These are phyloP conservation scores for Acanthornis magna DNA, from an alignment of 2,797 vertebrate species.

Conservation along the genomic window DNA sequence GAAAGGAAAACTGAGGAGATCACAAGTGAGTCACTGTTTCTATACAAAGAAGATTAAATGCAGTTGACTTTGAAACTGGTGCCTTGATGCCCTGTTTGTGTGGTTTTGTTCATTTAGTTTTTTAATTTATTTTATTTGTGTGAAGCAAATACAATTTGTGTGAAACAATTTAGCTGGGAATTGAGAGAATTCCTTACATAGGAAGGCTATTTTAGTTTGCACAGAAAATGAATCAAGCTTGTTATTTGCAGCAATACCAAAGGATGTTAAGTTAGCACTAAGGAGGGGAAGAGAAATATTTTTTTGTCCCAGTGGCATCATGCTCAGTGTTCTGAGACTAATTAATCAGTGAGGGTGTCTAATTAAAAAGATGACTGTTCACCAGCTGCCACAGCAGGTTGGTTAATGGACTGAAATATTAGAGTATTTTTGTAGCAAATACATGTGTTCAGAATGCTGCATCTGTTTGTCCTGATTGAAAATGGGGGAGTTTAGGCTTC, in stretches of 20 bases:
- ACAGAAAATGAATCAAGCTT: slow-evolving; percentile 22
- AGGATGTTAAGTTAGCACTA: not conserved
- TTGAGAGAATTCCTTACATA: not conserved
- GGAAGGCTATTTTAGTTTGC: not conserved
- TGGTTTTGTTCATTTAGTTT: not conserved
- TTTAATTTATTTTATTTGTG: not conserved
- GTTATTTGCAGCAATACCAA: slow-evolving; percentile 1
- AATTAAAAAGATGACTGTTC: slow-evolving; percentile 74
- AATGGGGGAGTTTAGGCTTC: not conserved
- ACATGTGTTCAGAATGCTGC: slow-evolving; percentile 4
- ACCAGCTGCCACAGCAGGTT: slow-evolving; percentile 62
- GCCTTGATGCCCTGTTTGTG: not conserved
- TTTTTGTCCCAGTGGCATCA: slow-evolving; percentile 16
- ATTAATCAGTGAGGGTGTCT: slow-evolving; percentile 72
- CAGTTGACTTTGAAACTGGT: not conserved
- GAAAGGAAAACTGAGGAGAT: not conserved
- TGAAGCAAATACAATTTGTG: not conserved
- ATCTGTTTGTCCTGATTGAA: not conserved
- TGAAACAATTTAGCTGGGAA: not conserved
- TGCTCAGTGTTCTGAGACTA: slow-evolving; percentile 68
- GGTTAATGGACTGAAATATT: slow-evolving; percentile 51
- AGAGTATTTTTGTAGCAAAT: slow-evolving; percentile 31
- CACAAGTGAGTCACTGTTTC: not conserved
- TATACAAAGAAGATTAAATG: not conserved
- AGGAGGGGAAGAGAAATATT: not conserved